Percentiles rank a stretch among this genome's conserved stretches.
Conservation (phyloP, 2,797 vertebrate genomes). For the Lemur catta region DNA sequence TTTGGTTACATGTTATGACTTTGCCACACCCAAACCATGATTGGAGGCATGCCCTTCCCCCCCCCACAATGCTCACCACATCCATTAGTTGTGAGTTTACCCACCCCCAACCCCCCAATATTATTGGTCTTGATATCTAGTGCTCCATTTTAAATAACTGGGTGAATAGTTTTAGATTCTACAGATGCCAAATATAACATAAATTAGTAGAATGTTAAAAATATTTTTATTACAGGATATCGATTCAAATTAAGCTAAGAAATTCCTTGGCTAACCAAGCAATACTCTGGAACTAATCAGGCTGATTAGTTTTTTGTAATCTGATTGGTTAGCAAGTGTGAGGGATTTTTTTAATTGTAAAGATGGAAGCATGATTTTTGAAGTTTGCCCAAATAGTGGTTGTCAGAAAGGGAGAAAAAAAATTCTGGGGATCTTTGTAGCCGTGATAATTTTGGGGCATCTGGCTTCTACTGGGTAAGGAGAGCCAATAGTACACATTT, state of each 20-base stretch:
- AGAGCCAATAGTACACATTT: not conserved
- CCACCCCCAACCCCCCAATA: too few relatives aligned
- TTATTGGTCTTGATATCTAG: not conserved
- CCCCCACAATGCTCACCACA: too few relatives aligned
- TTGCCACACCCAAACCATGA: too few relatives aligned
- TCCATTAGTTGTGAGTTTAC: too few relatives aligned
- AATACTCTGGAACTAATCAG: not conserved
- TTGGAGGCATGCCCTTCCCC: too few relatives aligned
- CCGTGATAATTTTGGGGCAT: not conserved
- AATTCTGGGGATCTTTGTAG: not conserved
- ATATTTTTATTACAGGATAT: not conserved
- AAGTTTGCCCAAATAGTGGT: not conserved
- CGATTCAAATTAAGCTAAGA: not conserved
- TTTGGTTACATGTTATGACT: too few relatives aligned
- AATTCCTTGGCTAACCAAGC: not conserved
- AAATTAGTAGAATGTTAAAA: not conserved
- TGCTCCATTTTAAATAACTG: not conserved
- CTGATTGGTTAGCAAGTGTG: not conserved
- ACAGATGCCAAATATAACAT: not conserved
- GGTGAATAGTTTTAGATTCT: not conserved
- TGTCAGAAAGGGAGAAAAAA: not conserved
- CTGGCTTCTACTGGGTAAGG: not conserved
- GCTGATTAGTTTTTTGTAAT: not conserved
- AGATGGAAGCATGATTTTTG: not conserved
- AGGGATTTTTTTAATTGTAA: not conserved